Base-by-base conservation (phyloP, 1,140 invertebrate genomes). In the Scylla paramamosain region DNA sequence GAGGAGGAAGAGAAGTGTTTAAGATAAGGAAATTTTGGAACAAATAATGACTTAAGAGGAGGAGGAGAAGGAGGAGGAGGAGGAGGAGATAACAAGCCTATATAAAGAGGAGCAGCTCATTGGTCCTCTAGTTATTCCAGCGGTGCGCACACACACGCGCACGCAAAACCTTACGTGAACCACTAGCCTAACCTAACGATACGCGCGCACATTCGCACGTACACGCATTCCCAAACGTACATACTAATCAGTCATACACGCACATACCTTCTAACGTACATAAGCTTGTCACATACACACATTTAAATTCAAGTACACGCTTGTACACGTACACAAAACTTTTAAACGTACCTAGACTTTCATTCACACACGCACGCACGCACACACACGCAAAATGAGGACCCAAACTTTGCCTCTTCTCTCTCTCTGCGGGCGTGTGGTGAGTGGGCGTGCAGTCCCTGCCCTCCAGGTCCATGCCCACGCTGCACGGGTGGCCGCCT, bases 31-130 rank as follows among this genome's bases (percentile, higher is more conserved):
- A 39, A 39, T 39, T 39, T 39, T 1, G 39, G 6, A 2, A 39
- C 39, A 6, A 39, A 39, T 1, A 39, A 39, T 39, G 39, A 39
- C 39, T 39, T 39, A 59, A 8, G 67, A 77, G 67, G 67, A 77
- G 67, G 67, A 77, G 67, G 67, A 77, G 67, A 20, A 77, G 67
- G 67, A 77, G 67, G 67, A 77, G n/a, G 67, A 77, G 67, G 67
- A 77, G 67, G 67, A 77, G 67, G 67, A 77, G 67, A n/a, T 59
- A 77, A n/a, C 67, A 77, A 77, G 25, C 67, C 20, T 77, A n/a
- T 77, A 25, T 7, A 7, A n/a, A 77, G 16, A 77, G 25, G 25
- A 77, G 67, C 20, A 0, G 39, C 6, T 39, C 39, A 39, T 1
- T 39, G 39, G 39, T 6, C 39, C 1, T 39, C 2, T 2, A n/a